phyloP scores from a whole-genome alignment of 1,140 invertebrate genomes.

The Apocrypta bakeri region DNA sequence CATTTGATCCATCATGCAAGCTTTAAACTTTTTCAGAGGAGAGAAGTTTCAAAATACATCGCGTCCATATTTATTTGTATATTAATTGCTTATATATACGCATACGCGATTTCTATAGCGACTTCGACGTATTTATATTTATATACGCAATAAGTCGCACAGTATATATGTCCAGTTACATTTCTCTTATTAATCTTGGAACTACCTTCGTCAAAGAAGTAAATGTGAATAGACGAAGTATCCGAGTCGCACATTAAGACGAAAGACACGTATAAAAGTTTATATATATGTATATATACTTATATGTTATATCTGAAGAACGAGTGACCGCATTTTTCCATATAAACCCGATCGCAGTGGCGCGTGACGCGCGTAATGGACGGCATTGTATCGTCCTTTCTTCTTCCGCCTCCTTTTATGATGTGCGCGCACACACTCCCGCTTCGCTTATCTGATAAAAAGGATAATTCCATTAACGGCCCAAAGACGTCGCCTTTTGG shows the following conservation, averaged over 20 bases:
- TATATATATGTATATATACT: background rate
- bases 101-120: no score
- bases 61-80: no score
- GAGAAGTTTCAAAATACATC: no score
- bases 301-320: background rate
- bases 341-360: background rate
- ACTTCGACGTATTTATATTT: no score
- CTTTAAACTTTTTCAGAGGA: no score
- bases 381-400: conserved; percentile 55
- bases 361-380: conserved; percentile 62
- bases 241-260: no score
- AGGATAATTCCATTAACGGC: conserved; percentile 61
- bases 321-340: conserved; percentile 19
- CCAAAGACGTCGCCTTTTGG: conserved; percentile 21
- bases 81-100: no score
- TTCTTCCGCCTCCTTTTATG: background rate
- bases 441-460: conserved; percentile 54
- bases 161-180: background rate
- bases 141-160: background rate
- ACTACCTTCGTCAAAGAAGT: no score
- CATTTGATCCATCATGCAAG: background rate
- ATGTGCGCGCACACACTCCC: background rate
- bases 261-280: background rate
- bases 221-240: no score
- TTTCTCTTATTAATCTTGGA: background rate